Conservation (phyloP, 2,113 vertebrate genomes). For the Gymnarchus niloticus region DNA sequence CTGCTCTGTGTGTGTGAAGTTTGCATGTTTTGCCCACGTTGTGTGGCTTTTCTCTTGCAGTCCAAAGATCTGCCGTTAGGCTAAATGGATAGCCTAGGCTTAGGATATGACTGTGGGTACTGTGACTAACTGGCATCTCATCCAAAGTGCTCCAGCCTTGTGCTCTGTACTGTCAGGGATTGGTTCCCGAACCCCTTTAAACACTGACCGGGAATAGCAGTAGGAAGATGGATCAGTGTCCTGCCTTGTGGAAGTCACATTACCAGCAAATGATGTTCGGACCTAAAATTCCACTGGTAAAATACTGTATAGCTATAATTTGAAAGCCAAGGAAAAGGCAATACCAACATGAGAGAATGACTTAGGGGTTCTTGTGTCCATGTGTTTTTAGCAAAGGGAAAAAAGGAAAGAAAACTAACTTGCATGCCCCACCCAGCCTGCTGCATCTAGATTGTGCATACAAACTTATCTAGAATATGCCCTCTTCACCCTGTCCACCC, state of each 20-base stretch:
- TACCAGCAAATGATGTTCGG: too few relatives aligned
- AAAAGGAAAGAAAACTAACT: neutral
- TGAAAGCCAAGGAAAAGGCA: neutral
- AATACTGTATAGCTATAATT: neutral
- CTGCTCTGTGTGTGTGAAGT: too few relatives aligned
- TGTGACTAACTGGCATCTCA: too few relatives aligned
- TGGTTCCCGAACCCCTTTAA: neutral
- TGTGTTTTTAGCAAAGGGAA: neutral
- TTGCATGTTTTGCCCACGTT: too few relatives aligned
- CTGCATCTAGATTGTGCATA: neutral
- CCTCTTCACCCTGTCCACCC: neutral
- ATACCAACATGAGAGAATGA: neutral
- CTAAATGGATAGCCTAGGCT: too few relatives aligned
- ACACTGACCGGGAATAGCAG: too few relatives aligned
- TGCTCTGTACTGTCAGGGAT: neutral
- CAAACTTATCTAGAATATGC: neutral
- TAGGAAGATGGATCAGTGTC: too few relatives aligned
- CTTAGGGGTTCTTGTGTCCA: neutral
- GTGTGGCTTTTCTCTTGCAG: too few relatives aligned
- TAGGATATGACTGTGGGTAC: too few relatives aligned
- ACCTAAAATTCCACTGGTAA: neutral
- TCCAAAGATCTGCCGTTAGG: too few relatives aligned
- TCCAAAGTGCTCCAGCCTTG: too few relatives aligned
- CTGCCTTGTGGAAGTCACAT: too few relatives aligned
- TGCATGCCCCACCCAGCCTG: neutral